A percentile compares a stretch with the other conserved stretches of the same genome.
Conservation (phyloP, 2,888 invertebrate species). For the Nemurella pictetii region DNA sequence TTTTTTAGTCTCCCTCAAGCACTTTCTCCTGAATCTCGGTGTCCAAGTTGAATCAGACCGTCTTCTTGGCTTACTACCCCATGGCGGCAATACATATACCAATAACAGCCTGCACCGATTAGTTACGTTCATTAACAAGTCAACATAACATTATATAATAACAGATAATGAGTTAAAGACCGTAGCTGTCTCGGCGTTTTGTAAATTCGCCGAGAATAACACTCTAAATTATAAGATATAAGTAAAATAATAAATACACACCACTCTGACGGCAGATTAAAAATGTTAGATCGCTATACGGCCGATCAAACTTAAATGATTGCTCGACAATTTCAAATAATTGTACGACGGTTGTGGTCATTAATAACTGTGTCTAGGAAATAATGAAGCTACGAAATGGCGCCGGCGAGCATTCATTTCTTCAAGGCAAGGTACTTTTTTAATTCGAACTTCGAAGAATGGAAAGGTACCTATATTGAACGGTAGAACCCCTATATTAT, state of each 20-base stretch:
- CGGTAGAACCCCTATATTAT: too few species aligned
- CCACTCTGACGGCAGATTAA: neutral
- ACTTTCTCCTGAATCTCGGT: neutral
- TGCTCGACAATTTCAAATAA: neutral
- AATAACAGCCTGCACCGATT: neutral
- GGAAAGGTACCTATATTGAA: neutral
- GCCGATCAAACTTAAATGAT: neutral
- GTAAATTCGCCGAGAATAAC: neutral
- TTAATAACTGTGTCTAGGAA: neutral
- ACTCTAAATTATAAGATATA: neutral
- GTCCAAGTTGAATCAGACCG: too few species aligned
- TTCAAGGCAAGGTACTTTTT: neutral
- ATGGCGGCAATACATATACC: neutral
- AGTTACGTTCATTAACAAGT: neutral
- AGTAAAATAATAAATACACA: neutral
- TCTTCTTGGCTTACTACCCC: neutral
- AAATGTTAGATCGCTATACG: neutral
- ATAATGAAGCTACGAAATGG: neutral
- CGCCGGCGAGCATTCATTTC: neutral
- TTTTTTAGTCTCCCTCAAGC: neutral
- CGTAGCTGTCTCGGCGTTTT: neutral
- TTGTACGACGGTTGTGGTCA: neutral
- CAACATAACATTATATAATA: slow-evolving; percentile 13
- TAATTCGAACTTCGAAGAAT: neutral
- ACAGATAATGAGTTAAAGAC: slow-evolving; percentile 3